A percentile compares a stretch with the other conserved stretches of the same genome.
These are phyloP conservation scores for Oscheius sp. DNA, from an alignment of 1,140 invertebrate species.

Conservation along the genomic window DNA sequence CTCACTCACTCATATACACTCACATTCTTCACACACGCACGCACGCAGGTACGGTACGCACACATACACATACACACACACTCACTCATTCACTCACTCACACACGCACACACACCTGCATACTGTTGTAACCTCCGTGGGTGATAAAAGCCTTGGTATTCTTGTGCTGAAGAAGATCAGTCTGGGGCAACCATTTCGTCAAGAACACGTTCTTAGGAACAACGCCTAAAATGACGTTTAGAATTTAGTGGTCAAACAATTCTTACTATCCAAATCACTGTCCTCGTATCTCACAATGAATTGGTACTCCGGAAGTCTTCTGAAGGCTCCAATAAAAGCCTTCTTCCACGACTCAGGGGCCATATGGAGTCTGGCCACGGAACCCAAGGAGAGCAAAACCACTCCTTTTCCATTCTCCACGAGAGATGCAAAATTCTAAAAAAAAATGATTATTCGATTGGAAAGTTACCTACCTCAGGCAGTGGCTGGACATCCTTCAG, in stretches of 20 bases:
- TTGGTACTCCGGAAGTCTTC: constrained; percentile 28
- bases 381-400: constrained; percentile 29
- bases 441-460: too few species aligned
- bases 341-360: constrained; percentile 25
- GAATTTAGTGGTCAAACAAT: too few species aligned
- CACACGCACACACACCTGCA: constrained; percentile 46
- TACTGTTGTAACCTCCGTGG: constrained; percentile 47
- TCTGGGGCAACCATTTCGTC: constrained; percentile 43
- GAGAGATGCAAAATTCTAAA: constrained; percentile 9
- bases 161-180: constrained; percentile 57
- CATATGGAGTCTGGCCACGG: constrained; percentile 8
- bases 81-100: too few species aligned
- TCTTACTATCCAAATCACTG: constrained; percentile 60
- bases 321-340: constrained; percentile 28
- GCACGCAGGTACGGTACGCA: too few species aligned
- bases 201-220: constrained; percentile 58
- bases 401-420: constrained; percentile 20
- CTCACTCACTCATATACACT: too few species aligned
- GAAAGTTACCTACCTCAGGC: neutral
- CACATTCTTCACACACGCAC: too few species aligned
- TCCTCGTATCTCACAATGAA: constrained; percentile 48
- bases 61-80: too few species aligned
- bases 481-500: constrained; percentile 28
- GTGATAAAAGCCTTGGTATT: constrained; percentile 45
- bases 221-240: too few species aligned